phyloP scores from a whole-genome alignment of 2,113 vertebrate species.

The Sula dactylatra region DNA sequence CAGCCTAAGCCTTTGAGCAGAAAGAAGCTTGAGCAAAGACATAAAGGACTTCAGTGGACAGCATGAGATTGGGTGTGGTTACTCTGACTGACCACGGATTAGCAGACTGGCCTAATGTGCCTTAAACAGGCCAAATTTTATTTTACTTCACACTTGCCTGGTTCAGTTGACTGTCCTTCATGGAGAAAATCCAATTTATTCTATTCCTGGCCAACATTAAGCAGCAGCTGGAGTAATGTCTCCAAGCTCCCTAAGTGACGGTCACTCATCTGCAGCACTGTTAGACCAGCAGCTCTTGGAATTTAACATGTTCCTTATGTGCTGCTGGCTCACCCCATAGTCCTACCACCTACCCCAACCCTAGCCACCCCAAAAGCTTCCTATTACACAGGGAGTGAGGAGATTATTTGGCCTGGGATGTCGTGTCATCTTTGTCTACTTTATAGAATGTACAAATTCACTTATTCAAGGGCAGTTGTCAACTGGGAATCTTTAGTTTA shows the following conservation, averaged over 20 bases:
- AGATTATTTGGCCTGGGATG: neutral
- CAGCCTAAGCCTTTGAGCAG: neutral
- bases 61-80: neutral
- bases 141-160: neutral
- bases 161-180: neutral
- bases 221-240: neutral
- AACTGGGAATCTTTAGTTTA: neutral
- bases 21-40: neutral
- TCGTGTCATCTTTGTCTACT: neutral
- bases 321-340: neutral
- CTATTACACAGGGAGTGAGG: neutral
- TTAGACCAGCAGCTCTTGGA: neutral
- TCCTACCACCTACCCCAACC: accelerated
- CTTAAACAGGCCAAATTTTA: neutral
- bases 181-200: neutral
- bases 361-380: neutral
- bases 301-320: neutral
- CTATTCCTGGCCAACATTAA: neutral
- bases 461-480: neutral
- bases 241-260: neutral
- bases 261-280: neutral
- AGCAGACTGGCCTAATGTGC: neutral
- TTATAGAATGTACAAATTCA: neutral
- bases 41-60: neutral
- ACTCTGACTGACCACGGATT: neutral